Evolutionary conservation across 2,888 invertebrate genomes (phyloP).

Genomic region (Apotomis capreana): DNA sequence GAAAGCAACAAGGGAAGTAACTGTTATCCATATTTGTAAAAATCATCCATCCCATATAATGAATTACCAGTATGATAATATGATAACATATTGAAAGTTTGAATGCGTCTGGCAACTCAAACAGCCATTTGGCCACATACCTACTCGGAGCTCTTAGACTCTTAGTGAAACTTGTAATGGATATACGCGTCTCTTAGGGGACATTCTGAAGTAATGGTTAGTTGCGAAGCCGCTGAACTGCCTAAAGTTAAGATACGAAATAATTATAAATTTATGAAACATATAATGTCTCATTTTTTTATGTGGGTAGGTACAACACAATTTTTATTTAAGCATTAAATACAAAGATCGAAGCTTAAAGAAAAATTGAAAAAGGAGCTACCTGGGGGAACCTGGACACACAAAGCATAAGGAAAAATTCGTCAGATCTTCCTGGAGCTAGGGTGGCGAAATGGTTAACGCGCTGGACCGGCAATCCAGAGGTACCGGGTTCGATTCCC

Average conservation of each 20-base stretch:
- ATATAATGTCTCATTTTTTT: too few species aligned
- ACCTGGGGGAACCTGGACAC: too few species aligned
- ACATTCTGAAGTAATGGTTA: slow-evolving; percentile 50
- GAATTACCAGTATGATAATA: not conserved
- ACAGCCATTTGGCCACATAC: slow-evolving; percentile 44
- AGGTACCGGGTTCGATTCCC: too few species aligned
- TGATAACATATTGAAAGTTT: slow-evolving; percentile 12
- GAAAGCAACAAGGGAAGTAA: not conserved
- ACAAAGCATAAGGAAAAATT: too few species aligned
- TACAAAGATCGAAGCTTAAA: too few species aligned
- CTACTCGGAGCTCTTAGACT: slow-evolving; percentile 48
- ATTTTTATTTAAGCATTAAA: too few species aligned
- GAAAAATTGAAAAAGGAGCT: too few species aligned
- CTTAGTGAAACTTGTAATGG: slow-evolving; percentile 62
- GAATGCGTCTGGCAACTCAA: slow-evolving; percentile 11
- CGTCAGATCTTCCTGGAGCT: too few species aligned
- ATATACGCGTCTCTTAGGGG: slow-evolving; percentile 59
- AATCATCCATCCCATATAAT: not conserved
- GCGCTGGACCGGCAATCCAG: too few species aligned
- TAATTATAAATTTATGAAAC: too few species aligned
- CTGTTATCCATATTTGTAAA: not conserved
- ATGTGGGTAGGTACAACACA: too few species aligned
- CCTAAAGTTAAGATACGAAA: slow-evolving; percentile 40
- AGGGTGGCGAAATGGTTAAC: too few species aligned
- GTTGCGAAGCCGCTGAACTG: slow-evolving; percentile 41